These are phyloP conservation scores for Mareca strepera DNA, from an alignment of 2,797 vertebrate genomes.

Conservation along the genomic window DNA sequence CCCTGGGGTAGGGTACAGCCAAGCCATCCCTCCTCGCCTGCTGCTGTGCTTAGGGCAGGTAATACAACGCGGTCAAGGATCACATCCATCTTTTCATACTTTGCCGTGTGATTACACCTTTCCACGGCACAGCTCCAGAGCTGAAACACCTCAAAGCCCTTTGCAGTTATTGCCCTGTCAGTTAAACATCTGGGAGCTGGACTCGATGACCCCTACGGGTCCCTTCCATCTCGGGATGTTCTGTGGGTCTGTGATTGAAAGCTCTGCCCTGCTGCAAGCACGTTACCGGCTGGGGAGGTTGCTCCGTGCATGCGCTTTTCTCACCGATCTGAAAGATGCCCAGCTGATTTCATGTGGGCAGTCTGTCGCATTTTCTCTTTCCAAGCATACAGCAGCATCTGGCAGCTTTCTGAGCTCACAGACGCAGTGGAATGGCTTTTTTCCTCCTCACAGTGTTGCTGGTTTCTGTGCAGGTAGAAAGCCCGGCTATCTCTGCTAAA, in stretches of 20 bases:
- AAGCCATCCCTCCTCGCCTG: neutral
- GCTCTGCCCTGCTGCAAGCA: neutral
- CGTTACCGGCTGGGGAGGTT: neutral
- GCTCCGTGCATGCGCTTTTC: neutral
- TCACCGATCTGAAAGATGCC: neutral
- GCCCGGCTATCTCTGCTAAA: neutral
- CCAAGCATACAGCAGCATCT: slow-evolving; percentile 6
- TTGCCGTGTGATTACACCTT: neutral
- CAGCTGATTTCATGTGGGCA: no score
- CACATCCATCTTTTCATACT: neutral
- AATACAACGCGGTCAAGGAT: neutral
- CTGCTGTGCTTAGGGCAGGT: neutral
- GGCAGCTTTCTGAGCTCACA: slow-evolving; percentile 48
- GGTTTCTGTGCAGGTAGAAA: slow-evolving; percentile 36
- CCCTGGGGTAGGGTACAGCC: neutral
- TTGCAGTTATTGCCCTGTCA: neutral
- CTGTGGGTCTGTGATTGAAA: no score
- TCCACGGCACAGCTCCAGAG: neutral
- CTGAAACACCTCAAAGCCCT: neutral
- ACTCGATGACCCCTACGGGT: no score
- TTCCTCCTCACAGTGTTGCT: neutral
- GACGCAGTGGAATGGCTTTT: slow-evolving; percentile 44
- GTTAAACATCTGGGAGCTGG: neutral
- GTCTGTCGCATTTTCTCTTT: neutral
- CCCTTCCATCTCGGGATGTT: no score